phyloP scores from a whole-genome alignment of 23 tunicate species.

The Botrylloides violaceus region DNA sequence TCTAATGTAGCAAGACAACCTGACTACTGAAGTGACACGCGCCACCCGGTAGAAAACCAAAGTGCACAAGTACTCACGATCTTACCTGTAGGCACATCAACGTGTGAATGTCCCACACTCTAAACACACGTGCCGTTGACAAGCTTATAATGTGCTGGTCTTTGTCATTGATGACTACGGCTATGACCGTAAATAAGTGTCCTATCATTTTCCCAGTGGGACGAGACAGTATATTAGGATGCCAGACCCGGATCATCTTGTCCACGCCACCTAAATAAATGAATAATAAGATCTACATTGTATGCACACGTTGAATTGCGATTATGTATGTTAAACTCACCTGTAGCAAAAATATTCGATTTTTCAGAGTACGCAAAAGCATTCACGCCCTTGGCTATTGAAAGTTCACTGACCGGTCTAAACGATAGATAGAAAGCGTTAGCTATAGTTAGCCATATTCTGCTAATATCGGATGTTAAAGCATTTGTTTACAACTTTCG shows the following conservation, averaged over 20 bases:
- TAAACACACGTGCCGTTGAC: slow-evolving; percentile 82
- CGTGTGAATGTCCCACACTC: slow-evolving; percentile 95
- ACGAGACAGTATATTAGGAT: slow-evolving; percentile 74
- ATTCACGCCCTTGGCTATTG: slow-evolving; percentile 75
- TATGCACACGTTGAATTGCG: neutral
- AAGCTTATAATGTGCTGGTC: slow-evolving; percentile 79
- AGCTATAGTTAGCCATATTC: neutral
- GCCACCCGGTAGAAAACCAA: too few species aligned
- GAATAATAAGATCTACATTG: neutral
- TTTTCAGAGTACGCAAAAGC: slow-evolving; percentile 88
- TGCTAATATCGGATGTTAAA: neutral
- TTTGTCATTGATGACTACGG: slow-evolving; percentile 83
- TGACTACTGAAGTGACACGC: too few species aligned
- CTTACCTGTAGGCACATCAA: slow-evolving; percentile 69
- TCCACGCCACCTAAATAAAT: slow-evolving; percentile 70
- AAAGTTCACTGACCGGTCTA: slow-evolving; percentile 63
- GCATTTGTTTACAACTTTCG: too few species aligned
- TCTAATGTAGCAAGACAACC: too few species aligned
- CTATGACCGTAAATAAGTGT: slow-evolving; percentile 77
- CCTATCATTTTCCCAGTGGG: slow-evolving; percentile 94
- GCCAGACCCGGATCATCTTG: slow-evolving; percentile 85
- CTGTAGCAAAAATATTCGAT: slow-evolving; percentile 85
- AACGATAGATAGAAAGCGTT: neutral
- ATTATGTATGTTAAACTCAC: slow-evolving; percentile 9
- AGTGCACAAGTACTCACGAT: too few species aligned